Evolutionary conservation across 53 echinoderm and acorn worm genomes (phyloP).

Genomic region (Actinopyga echinites): DNA sequence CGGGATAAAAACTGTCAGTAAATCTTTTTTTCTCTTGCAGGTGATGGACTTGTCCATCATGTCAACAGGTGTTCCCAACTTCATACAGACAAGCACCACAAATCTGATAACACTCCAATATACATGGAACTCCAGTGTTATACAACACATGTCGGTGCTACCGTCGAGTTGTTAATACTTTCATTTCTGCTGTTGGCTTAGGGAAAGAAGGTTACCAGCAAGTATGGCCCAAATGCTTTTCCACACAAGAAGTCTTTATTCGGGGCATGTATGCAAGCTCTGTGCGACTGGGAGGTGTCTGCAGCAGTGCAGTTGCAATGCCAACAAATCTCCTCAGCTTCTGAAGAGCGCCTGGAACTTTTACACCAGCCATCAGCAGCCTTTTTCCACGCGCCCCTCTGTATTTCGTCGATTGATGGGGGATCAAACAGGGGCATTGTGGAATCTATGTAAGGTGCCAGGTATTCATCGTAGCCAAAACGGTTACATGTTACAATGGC

Average conservation of each 20-base stretch:
- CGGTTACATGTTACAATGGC: constrained; percentile 77
- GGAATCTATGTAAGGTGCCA: constrained; percentile 35
- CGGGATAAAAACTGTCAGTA: too few species aligned
- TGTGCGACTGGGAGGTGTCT: constrained; percentile 34
- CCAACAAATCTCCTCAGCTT: constrained; percentile 13
- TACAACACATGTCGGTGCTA: too few species aligned
- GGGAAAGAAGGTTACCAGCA: too few species aligned
- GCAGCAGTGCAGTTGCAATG: background rate
- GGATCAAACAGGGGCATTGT: constrained; percentile 15
- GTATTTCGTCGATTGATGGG: background rate
- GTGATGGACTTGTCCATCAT: constrained; percentile 25
- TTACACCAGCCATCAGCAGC: constrained; percentile 15
- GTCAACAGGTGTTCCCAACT: background rate
- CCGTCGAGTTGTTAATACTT: too few species aligned
- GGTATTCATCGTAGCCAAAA: constrained; percentile 34
- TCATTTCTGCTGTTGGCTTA: too few species aligned
- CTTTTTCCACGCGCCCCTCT: background rate
- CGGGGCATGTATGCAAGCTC: constrained; percentile 14
- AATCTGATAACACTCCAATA: background rate
- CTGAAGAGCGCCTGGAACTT: constrained; percentile 32
- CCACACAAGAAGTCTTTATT: background rate
- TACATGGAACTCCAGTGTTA: constrained; percentile 14
- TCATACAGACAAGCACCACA: background rate
- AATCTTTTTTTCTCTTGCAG: background rate
- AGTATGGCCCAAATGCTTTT: constrained; percentile 20